Conservation (phyloP, 2,888 invertebrate species). For the Agrenia bidenticulata region DNA sequence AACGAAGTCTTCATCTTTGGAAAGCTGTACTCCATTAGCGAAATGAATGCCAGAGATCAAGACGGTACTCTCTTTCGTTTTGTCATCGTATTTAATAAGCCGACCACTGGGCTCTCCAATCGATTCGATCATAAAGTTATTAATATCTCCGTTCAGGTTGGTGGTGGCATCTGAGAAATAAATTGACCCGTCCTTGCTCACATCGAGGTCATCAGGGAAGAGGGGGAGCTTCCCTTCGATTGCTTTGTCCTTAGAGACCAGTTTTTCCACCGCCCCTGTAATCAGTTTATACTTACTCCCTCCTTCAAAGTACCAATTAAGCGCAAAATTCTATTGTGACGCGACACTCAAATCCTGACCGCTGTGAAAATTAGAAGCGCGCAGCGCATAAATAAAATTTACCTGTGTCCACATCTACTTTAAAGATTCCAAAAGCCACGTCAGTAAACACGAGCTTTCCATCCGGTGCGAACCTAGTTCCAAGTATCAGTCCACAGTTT, state of each 20-base stretch:
- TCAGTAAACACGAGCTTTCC: constrained; percentile 74
- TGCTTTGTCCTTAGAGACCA: constrained; percentile 57
- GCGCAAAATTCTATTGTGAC: too few species aligned
- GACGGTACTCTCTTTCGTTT: constrained; percentile 66
- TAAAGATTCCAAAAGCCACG: constrained; percentile 84
- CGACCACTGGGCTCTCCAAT: constrained; percentile 55
- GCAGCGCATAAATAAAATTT: too few species aligned
- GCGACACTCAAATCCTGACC: too few species aligned
- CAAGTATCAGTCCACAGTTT: constrained; percentile 86
- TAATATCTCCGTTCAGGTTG: constrained; percentile 66
- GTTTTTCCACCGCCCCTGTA: constrained; percentile 55
- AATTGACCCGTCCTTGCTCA: constrained; percentile 76
- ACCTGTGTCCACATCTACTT: constrained; percentile 73
- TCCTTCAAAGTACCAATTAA: too few species aligned
- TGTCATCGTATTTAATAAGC: too few species aligned
- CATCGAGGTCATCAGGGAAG: constrained; percentile 72
- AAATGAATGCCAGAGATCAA: constrained; percentile 75
- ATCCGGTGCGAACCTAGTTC: constrained; percentile 71
- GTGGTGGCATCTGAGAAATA: constrained; percentile 85
- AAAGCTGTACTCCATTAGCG: constrained; percentile 82
- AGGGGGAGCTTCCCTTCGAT: constrained; percentile 68
- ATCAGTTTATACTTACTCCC: too few species aligned
- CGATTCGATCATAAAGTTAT: constrained; percentile 25
- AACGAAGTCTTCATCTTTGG: constrained; percentile 77
- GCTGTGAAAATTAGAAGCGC: too few species aligned